Evolutionary conservation across 1,140 invertebrate species (phyloP).

Genomic region (Eufriesea mexicana): DNA sequence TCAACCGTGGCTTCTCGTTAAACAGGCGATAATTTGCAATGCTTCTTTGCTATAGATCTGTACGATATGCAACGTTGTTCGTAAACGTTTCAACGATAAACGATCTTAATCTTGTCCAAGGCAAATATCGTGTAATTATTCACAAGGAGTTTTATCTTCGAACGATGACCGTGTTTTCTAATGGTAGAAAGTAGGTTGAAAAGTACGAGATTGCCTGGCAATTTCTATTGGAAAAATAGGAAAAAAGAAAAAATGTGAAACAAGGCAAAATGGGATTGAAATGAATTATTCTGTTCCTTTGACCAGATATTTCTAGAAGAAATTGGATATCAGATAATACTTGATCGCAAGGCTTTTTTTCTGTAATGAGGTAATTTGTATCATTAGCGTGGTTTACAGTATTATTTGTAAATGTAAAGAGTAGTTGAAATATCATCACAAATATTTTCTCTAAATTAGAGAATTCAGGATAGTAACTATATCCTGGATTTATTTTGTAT

Average conservation of each 20-base stretch:
- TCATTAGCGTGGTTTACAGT: too few relatives aligned
- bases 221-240: neutral
- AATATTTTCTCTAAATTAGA: too few relatives aligned
- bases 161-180: neutral
- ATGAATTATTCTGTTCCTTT: neutral
- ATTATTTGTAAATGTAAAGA: too few relatives aligned
- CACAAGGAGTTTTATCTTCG: neutral
- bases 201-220: neutral
- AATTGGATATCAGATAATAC: neutral
- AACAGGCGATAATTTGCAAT: neutral
- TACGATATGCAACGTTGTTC: neutral
- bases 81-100: neutral
- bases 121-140: neutral
- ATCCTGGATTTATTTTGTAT: too few relatives aligned
- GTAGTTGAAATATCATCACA: too few relatives aligned
- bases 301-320: neutral
- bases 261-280: neutral
- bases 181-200: slow-evolving; percentile 7
- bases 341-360: neutral
- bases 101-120: neutral
- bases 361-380: too few relatives aligned
- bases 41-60: neutral
- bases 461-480: too few relatives aligned
- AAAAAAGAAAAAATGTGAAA: neutral
- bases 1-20: neutral